Conservation (phyloP, 2,888 invertebrate species). For the Cephus spinipes region DNA sequence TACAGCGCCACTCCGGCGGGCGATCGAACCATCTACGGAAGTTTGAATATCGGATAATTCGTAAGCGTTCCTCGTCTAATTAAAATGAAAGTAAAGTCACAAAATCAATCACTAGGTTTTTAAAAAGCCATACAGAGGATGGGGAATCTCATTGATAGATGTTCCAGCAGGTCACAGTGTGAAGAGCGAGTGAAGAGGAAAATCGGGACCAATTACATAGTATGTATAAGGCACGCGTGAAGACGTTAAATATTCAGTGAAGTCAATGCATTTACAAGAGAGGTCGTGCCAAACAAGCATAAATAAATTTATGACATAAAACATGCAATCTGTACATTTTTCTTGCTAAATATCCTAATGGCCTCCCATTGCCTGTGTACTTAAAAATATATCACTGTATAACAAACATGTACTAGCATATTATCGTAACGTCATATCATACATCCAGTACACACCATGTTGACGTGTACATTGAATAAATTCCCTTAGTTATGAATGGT, state of each 20-base stretch:
- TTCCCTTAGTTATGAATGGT: too few species aligned
- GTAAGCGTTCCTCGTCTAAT: background rate
- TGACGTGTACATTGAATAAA: too few species aligned
- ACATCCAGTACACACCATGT: too few species aligned
- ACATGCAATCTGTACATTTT: constrained; percentile 2
- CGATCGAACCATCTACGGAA: background rate
- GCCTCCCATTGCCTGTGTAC: background rate
- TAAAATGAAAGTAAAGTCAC: background rate
- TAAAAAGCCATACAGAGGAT: constrained; percentile 34
- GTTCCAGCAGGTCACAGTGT: constrained; percentile 55
- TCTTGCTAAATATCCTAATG: background rate
- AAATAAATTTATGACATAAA: background rate
- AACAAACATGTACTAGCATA: too few species aligned
- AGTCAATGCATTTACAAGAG: constrained; percentile 16
- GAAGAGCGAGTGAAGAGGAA: background rate
- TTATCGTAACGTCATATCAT: too few species aligned
- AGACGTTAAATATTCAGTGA: background rate
- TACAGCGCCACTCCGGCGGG: too few species aligned
- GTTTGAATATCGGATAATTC: background rate
- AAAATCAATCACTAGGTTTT: constrained; percentile 28
- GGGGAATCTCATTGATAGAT: constrained; percentile 37
- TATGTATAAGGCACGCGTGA: background rate
- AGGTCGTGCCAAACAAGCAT: constrained; percentile 43
- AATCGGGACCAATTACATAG: background rate
- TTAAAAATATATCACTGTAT: background rate